Conservation (phyloP, 2,113 vertebrate genomes). For the Dicaeum eximium region DNA sequence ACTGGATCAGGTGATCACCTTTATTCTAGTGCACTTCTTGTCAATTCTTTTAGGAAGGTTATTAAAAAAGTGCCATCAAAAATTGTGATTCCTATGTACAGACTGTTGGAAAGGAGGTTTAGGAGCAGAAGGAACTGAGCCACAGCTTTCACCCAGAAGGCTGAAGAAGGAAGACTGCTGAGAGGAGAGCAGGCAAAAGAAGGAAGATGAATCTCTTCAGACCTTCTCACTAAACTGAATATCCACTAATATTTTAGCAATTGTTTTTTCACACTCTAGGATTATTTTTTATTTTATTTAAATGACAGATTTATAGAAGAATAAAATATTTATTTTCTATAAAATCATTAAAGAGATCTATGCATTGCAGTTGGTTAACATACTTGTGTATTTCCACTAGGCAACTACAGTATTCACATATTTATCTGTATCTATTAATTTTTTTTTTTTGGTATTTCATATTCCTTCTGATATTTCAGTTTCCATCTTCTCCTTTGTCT, state of each 20-base stretch:
- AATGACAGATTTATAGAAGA: not conserved
- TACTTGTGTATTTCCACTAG: not conserved
- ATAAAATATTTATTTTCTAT: not conserved
- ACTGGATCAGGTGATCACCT: not conserved
- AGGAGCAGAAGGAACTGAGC: not conserved
- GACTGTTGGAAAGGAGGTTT: not conserved
- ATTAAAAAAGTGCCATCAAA: not conserved
- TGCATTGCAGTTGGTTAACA: not conserved
- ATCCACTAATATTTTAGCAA: not conserved
- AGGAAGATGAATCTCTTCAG: not conserved
- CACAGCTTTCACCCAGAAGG: not conserved
- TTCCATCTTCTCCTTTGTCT: not conserved
- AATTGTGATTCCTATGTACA: not conserved
- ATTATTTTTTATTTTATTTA: not conserved
- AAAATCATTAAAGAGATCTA: not conserved
- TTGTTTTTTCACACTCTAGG: not conserved
- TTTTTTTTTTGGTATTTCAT: not conserved
- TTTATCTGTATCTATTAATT: not conserved
- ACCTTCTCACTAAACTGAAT: not conserved
- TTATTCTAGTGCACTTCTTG: not conserved
- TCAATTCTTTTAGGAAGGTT: not conserved
- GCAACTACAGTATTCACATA: not conserved
- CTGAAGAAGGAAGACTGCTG: not conserved
- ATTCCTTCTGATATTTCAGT: not conserved
- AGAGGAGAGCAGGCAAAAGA: not conserved